A percentile compares a stretch with the other conserved stretches of the same genome.
phyloP scores from a whole-genome alignment of 2,113 vertebrate species.

The Microcebus tavaratra region DNA sequence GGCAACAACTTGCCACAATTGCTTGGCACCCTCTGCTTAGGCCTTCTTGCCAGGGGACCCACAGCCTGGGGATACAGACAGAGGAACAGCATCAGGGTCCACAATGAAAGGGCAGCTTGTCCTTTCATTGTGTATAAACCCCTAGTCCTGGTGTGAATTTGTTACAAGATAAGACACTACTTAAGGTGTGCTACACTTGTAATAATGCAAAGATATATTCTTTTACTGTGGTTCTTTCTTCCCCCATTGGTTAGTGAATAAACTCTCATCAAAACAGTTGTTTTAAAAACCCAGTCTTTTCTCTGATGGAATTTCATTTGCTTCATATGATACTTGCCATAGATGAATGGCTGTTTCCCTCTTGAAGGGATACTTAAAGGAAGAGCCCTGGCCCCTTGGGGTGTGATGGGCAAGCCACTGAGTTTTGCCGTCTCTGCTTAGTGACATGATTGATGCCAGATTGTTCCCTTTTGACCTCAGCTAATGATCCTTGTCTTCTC shows the following conservation, averaged over 20 bases:
- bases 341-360: conserved; percentile 59
- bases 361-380: conserved; percentile 70
- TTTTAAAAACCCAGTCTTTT: conserved; percentile 67
- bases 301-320: conserved; percentile 59
- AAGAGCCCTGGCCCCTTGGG: conserved; percentile 57
- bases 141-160: neutral
- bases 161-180: neutral
- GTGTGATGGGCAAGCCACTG: conserved; percentile 72
- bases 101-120: neutral
- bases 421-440: conserved; percentile 72
- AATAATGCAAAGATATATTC: neutral
- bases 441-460: conserved; percentile 74
- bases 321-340: conserved; percentile 60
- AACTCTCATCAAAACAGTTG: conserved; percentile 60
- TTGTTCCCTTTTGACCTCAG: conserved; percentile 65
- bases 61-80: neutral
- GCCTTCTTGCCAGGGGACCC: neutral
- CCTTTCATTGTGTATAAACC: neutral
- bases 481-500: conserved; percentile 75
- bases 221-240: neutral
- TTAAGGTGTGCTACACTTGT: neutral
- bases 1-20: neutral
- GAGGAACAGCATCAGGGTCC: neutral
- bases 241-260: conserved; percentile 18
- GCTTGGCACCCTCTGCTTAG: neutral